phyloP scores from a whole-genome alignment of 2,797 vertebrate genomes.

The Diplodus sargus region DNA sequence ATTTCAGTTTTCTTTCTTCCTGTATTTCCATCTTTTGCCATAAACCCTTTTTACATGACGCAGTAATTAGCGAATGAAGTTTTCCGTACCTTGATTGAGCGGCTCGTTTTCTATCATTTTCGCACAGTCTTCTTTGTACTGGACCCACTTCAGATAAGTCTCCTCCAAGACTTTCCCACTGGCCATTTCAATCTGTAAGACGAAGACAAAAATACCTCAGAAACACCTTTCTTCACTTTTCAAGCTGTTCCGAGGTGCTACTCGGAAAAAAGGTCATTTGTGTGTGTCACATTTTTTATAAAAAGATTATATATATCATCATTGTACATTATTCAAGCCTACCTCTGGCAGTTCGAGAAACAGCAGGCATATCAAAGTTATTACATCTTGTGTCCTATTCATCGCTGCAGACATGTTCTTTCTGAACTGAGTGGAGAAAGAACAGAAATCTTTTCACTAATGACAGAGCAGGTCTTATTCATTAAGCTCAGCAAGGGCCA shows the following conservation, averaged over 20 bases:
- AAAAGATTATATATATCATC: too few species aligned
- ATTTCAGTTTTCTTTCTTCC: not conserved
- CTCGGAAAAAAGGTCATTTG: too few species aligned
- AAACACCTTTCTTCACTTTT: not conserved
- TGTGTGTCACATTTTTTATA: too few species aligned
- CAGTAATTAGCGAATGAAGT: not conserved
- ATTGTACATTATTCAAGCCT: not conserved
- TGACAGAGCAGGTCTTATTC: not conserved
- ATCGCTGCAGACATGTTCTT: constrained; percentile 22
- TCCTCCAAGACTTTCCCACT: constrained; percentile 77
- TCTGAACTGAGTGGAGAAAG: not conserved
- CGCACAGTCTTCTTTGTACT: constrained; percentile 78
- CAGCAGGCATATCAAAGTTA: constrained; percentile 46
- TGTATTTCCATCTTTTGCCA: not conserved
- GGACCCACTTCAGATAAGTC: constrained; percentile 80
- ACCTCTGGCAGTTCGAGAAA: constrained; percentile 59
- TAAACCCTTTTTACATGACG: not conserved
- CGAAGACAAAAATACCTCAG: not conserved
- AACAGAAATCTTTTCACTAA: not conserved
- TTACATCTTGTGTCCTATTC: not conserved
- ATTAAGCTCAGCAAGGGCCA: not conserved
- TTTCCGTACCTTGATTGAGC: constrained; percentile 54
- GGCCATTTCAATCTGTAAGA: constrained; percentile 55
- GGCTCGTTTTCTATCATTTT: constrained; percentile 71
- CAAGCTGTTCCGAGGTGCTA: not conserved